Conservation (phyloP, 2,113 vertebrate genomes). For the Plecotus auritus region DNA sequence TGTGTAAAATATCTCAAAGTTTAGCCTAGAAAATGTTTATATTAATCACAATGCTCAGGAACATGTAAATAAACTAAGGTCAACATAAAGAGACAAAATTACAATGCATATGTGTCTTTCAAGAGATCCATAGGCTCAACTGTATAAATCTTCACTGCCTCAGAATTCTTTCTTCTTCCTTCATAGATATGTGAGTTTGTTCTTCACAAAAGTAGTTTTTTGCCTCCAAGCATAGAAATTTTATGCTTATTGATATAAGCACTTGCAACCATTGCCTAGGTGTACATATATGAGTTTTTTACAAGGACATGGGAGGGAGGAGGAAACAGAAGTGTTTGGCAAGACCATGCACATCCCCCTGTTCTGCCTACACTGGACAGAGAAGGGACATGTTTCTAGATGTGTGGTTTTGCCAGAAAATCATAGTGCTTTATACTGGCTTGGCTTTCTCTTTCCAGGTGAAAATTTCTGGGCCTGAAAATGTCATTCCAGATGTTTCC, state of each 20-base stretch:
- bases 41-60: background rate
- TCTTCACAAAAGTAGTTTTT: background rate
- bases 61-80: background rate
- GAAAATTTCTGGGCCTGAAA: background rate
- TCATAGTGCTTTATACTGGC: background rate
- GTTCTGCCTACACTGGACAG: background rate
- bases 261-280: background rate
- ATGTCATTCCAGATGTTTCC: background rate
- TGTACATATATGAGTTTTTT: background rate
- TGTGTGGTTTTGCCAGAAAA: background rate
- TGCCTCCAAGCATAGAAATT: background rate
- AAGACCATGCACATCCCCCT: background rate
- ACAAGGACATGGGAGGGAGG: background rate
- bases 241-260: background rate
- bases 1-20: background rate
- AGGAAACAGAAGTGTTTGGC: background rate
- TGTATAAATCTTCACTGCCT: background rate
- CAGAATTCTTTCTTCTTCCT: background rate
- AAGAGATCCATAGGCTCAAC: background rate
- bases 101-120: background rate
- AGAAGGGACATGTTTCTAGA: background rate
- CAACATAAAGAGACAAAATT: background rate
- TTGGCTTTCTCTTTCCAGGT: background rate
- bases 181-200: background rate
- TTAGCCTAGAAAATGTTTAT: background rate